Percentiles rank a stretch among this genome's conserved stretches.
Evolutionary conservation across 2,113 vertebrate genomes (phyloP).

Genomic region (Calonectris borealis): DNA sequence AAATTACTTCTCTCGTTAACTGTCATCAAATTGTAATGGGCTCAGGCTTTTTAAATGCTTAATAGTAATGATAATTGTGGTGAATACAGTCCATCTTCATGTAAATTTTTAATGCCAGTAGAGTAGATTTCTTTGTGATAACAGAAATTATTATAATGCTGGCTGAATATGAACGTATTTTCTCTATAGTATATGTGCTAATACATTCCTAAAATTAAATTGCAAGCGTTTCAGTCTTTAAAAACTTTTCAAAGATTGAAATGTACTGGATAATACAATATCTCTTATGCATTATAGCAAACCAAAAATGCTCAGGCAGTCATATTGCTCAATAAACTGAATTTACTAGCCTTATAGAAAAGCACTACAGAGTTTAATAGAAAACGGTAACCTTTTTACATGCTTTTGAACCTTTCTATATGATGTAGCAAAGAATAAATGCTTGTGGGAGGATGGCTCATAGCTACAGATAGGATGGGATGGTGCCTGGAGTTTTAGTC

Average conservation of each 20-base stretch:
- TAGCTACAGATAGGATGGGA: background rate
- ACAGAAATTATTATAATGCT: constrained; percentile 46
- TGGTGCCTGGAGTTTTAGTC: background rate
- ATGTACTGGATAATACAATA: constrained; percentile 28
- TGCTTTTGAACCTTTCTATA: background rate
- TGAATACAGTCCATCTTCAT: constrained; percentile 34
- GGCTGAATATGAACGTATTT: constrained; percentile 47
- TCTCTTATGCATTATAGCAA: constrained; percentile 4
- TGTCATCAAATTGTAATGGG: constrained; percentile 9
- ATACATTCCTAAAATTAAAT: constrained; percentile 56
- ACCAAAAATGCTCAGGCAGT: constrained; percentile 26
- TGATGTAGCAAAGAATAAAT: background rate
- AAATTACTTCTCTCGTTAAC: constrained; percentile 29
- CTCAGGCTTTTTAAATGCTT: constrained; percentile 44
- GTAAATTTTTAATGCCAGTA: constrained; percentile 42
- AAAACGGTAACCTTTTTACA: constrained; percentile 14
- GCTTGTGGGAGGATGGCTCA: background rate
- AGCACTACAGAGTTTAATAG: constrained; percentile 21
- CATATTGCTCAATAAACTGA: constrained; percentile 19
- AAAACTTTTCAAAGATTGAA: constrained; percentile 47
- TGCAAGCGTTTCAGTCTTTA: constrained; percentile 35
- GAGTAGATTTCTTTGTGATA: constrained; percentile 47
- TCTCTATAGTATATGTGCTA: background rate
- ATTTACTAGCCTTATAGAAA: constrained; percentile 36
- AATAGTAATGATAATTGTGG: constrained; percentile 34